A percentile compares a stretch with the other conserved stretches of the same genome.
Evolutionary conservation across 2,888 invertebrate genomes (phyloP).

Genomic region (Lottia gigantea): DNA sequence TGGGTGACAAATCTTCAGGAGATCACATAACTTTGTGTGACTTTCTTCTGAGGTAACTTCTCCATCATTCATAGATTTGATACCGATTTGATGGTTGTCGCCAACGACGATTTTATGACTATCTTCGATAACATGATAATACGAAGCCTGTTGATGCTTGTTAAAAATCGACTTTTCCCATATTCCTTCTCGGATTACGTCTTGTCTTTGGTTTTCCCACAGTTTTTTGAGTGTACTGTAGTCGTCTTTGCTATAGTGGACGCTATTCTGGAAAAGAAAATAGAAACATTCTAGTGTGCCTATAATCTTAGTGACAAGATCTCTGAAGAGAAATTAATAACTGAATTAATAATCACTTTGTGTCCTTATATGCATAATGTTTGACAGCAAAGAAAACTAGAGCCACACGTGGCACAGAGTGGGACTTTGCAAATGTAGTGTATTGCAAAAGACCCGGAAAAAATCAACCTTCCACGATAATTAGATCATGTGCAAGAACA

Average conservation of each 20-base stretch:
- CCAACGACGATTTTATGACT: neutral
- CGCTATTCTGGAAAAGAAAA: neutral
- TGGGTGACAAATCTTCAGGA: neutral
- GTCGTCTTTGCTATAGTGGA: neutral
- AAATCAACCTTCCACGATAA: too few species aligned
- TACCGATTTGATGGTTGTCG: neutral
- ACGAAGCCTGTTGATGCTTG: neutral
- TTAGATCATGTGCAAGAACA: too few species aligned
- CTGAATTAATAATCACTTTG: too few species aligned
- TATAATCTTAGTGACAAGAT: too few species aligned
- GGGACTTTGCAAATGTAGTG: too few species aligned
- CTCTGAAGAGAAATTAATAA: too few species aligned
- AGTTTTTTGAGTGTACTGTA: neutral
- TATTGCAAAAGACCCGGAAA: too few species aligned
- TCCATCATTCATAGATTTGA: neutral
- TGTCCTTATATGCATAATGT: too few species aligned
- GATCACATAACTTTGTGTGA: neutral
- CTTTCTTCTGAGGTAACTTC: neutral
- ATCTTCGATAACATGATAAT: neutral
- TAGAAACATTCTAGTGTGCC: too few species aligned
- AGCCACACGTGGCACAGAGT: too few species aligned
- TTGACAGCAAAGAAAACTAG: too few species aligned
- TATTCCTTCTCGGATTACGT: neutral
- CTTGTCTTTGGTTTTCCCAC: conserved; percentile 6
- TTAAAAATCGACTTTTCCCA: neutral